Percentiles rank a stretch among this genome's conserved stretches.
These are phyloP conservation scores for Ophthalmolycus amberensis DNA, from an alignment of 2,113 vertebrate species.

Conservation along the genomic window DNA sequence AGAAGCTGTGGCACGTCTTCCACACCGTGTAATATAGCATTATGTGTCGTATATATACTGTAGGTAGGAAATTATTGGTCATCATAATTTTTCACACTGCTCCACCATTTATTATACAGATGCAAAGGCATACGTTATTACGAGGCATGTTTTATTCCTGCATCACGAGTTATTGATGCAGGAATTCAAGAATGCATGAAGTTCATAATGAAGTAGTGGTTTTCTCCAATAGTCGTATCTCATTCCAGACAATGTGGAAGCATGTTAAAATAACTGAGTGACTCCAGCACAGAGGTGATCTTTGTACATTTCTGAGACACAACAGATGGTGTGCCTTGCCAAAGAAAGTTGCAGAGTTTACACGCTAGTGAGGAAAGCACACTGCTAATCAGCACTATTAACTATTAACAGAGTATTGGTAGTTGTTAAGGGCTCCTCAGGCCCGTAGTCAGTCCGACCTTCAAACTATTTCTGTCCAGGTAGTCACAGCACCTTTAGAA, in stretches of 20 bases:
- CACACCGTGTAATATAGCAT: constrained; percentile 27
- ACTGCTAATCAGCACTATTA: constrained; percentile 36
- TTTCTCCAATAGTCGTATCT: constrained; percentile 59
- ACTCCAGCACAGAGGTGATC: constrained; percentile 48
- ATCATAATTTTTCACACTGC: constrained; percentile 32
- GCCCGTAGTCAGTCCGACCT: constrained; percentile 31
- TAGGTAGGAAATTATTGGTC: constrained; percentile 34
- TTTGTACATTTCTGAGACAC: constrained; percentile 55
- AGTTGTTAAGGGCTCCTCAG: not conserved
- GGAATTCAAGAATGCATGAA: constrained; percentile 29
- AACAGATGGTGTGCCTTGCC: not conserved
- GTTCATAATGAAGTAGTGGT: constrained; percentile 71
- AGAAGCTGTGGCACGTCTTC: constrained; percentile 45
- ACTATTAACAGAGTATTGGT: constrained; percentile 57
- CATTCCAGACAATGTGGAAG: constrained; percentile 47
- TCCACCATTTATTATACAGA: constrained; percentile 28
- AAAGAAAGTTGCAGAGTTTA: constrained; percentile 39
- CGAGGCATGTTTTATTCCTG: not conserved
- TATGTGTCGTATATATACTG: constrained; percentile 19
- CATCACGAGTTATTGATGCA: not conserved
- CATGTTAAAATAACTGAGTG: constrained; percentile 29
- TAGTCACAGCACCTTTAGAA: constrained; percentile 62
- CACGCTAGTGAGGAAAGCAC: constrained; percentile 42
- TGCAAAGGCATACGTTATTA: constrained; percentile 28
- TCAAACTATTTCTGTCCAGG: constrained; percentile 19